A percentile compares a stretch with the other conserved stretches of the same genome.
Conservation (phyloP, 2,888 invertebrate species). For the Stegophylla sp. region DNA sequence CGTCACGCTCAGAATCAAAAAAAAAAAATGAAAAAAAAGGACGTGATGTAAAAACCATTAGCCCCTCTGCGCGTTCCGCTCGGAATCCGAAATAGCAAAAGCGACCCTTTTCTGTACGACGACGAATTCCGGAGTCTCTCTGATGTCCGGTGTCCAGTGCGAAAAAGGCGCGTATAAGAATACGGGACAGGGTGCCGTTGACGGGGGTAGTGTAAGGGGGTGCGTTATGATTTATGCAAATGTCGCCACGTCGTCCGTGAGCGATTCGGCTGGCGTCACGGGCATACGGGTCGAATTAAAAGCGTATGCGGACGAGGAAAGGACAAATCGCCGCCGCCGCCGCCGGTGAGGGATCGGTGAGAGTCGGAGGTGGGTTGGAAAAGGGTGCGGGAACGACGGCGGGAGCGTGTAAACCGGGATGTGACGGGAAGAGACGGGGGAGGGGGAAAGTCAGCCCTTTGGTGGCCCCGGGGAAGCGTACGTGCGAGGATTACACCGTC, state of each 20-base stretch:
- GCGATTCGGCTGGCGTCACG: background rate
- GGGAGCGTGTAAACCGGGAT: background rate
- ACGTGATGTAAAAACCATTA: no score
- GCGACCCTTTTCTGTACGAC: no score
- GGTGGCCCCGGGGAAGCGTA: background rate
- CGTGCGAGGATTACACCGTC: slow-evolving; percentile 37
- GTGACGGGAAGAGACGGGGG: background rate
- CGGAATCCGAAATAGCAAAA: no score
- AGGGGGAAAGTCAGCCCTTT: slow-evolving; percentile 3
- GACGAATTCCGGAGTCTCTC: no score
- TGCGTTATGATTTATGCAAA: slow-evolving; percentile 43
- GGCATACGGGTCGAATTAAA: slow-evolving; percentile 46
- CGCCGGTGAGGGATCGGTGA: no score
- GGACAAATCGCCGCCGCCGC: no score
- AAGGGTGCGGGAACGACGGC: background rate
- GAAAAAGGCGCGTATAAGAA: no score
- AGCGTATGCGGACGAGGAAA: background rate
- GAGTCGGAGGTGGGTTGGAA: background rate
- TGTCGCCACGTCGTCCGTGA: background rate
- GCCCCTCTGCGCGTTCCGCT: no score
- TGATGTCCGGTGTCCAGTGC: background rate
- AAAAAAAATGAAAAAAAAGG: no score
- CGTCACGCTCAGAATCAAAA: no score
- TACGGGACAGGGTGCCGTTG: background rate
- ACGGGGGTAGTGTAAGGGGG: background rate